Evolutionary conservation across 1,140 invertebrate genomes (phyloP).

Genomic region (Megalonaias nervosa): DNA sequence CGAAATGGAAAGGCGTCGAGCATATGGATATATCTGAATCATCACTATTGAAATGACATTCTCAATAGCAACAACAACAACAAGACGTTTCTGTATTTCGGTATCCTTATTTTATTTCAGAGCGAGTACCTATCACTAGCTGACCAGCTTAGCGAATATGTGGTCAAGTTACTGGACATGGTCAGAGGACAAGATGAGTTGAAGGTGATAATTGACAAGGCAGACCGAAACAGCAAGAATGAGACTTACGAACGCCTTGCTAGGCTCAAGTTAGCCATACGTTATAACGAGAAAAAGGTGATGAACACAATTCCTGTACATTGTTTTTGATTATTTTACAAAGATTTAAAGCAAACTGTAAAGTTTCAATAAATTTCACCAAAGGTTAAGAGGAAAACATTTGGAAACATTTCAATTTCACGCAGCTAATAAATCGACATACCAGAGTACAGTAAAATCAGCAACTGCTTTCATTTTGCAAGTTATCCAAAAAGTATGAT

Average conservation of each 20-base stretch:
- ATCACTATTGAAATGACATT: too few species aligned
- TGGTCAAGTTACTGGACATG: conserved; percentile 50
- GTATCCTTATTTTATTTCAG: conserved; percentile 17
- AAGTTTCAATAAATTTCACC: too few species aligned
- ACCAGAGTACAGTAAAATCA: too few species aligned
- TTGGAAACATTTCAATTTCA: too few species aligned
- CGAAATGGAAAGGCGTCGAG: too few species aligned
- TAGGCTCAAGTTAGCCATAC: conserved; percentile 49
- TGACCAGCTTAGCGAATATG: conserved; percentile 68
- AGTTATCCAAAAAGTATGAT: too few species aligned
- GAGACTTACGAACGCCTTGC: conserved; percentile 62
- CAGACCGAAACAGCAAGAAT: conserved; percentile 14
- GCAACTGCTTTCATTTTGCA: too few species aligned
- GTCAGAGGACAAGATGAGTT: conserved; percentile 54
- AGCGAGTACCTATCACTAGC: conserved; percentile 73
- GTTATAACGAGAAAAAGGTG: conserved; percentile 52
- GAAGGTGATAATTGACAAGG: conserved; percentile 49
- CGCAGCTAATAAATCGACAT: too few species aligned
- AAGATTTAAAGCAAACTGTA: neutral
- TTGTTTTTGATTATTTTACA: neutral
- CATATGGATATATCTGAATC: too few species aligned
- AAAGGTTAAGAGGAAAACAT: too few species aligned
- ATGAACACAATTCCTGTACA: neutral
- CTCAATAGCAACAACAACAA: too few species aligned
- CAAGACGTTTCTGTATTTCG: too few species aligned